phyloP scores from a whole-genome alignment of 2,113 vertebrate species.

The Heterocephalus glaber region DNA sequence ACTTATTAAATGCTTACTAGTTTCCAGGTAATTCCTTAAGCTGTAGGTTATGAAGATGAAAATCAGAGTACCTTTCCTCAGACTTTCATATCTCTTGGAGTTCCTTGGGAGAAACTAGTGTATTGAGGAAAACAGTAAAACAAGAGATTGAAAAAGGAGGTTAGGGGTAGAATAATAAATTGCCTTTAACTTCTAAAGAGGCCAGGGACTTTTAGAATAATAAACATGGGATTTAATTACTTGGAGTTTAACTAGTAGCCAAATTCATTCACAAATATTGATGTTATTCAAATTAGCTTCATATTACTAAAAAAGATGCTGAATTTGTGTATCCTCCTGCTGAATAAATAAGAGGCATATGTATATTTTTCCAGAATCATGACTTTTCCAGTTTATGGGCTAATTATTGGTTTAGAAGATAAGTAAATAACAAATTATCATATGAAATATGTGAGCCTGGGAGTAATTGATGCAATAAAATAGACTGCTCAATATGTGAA shows the following conservation, averaged over 20 bases:
- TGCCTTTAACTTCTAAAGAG: conserved; percentile 44
- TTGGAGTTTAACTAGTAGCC: not conserved
- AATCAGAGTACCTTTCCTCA: not conserved
- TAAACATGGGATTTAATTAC: conserved; percentile 50
- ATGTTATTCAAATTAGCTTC: conserved; percentile 74
- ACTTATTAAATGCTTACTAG: not conserved
- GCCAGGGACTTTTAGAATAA: not conserved
- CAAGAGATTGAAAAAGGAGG: not conserved
- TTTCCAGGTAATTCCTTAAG: not conserved
- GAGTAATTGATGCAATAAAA: conserved; percentile 79
- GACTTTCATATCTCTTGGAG: not conserved
- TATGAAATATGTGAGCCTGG: conserved; percentile 68
- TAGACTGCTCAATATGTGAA: conserved; percentile 60
- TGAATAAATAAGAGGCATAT: conserved; percentile 74
- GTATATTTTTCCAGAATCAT: conserved; percentile 54
- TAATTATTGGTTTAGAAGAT: conserved; percentile 81
- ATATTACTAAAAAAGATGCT: conserved; percentile 47
- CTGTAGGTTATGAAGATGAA: not conserved
- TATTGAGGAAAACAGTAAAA: not conserved
- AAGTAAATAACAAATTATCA: conserved; percentile 81
- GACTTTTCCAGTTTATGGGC: conserved; percentile 65
- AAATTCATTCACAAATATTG: conserved; percentile 71
- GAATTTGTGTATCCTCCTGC: conserved; percentile 37
- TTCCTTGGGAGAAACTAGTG: not conserved
- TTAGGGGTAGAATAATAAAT: not conserved